These are phyloP conservation scores for Poeciliopsis prolifica DNA, from an alignment of 2,113 vertebrate species.

Conservation along the genomic window DNA sequence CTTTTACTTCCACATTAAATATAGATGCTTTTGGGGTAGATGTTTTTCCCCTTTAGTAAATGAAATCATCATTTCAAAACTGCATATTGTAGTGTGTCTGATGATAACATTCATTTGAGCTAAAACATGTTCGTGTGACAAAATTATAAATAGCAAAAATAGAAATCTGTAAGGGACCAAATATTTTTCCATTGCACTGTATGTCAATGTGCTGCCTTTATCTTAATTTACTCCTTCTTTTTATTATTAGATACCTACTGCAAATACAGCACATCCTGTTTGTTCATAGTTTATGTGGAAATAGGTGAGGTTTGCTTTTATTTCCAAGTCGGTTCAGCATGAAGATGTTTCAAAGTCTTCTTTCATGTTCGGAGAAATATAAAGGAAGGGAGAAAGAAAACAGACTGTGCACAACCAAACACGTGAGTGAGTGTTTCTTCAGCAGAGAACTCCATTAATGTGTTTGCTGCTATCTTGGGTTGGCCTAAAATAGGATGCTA, in stretches of 20 bases:
- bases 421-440: not conserved
- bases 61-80: not conserved
- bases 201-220: not conserved
- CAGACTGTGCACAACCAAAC: not conserved
- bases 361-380: not conserved
- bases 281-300: conserved; percentile 7
- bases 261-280: conserved; percentile 5
- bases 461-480: conserved; percentile 25
- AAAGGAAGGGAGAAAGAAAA: not conserved
- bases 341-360: not conserved
- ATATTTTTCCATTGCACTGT: not conserved
- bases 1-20: too few species aligned
- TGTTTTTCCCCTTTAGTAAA: not conserved
- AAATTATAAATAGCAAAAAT: not conserved
- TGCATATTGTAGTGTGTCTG: not conserved
- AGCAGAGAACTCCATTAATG: conserved; percentile 24
- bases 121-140: not conserved
- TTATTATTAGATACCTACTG: conserved; percentile 8
- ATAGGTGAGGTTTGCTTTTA: conserved; percentile 4
- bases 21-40: not conserved
- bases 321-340: not conserved
- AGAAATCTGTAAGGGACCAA: not conserved
- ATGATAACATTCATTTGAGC: not conserved
- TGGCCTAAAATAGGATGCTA: conserved; percentile 19
- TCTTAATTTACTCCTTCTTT: conserved; percentile 6